Base-by-base conservation (phyloP, 92 coral and sea anemone species). In the Epizoanthus ramosus region DNA sequence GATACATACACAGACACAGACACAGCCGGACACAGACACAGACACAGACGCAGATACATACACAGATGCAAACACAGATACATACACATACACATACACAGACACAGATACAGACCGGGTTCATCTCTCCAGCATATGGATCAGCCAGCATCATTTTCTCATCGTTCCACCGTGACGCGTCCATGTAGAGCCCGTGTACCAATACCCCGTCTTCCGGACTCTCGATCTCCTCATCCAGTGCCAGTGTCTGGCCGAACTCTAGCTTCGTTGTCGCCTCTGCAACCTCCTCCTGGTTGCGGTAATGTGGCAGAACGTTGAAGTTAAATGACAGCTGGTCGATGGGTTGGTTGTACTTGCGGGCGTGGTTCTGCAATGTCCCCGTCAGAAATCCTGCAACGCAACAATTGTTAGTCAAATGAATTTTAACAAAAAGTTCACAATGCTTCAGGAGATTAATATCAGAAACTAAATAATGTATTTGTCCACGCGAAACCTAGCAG, bases 321-420 rank as follows among this genome's bases (percentile, higher is more conserved):
- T 87, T 91, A 89, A 97, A 97, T 28, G 99, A 94, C 63, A 97
- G 92, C 87, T 97, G 98, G 86, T 97, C 99, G 72, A 97, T 97
- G 21, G 99, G 99, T 22, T 80, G 95, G 86, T 97, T 97, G 93
- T 97, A 97, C 83, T 97, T 97, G 33, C 99, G 97, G 75, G 99
- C 98, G 92, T 97, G 99, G 87, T 97, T 97, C 75, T 97, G 99
- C 9, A 97, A 88, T 2, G 99, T 88, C 15, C 99, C 99, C 22
- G 99, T 97, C 25, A 97, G 86, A 85, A 97, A 97, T 79, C 99
- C 99, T 97, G 86, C 18, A 57, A 79, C 16, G 57, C 80, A 21
- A 10, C 22, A 24, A 57, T 61, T 25, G 72, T 25, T 15, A 3
- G 52, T 47, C n/a, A 14, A 15, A 24, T n/a, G 41, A 23, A 70